Evolutionary conservation across 2,797 vertebrate species (phyloP).

Genomic region (Paramormyrops hopkinsi): DNA sequence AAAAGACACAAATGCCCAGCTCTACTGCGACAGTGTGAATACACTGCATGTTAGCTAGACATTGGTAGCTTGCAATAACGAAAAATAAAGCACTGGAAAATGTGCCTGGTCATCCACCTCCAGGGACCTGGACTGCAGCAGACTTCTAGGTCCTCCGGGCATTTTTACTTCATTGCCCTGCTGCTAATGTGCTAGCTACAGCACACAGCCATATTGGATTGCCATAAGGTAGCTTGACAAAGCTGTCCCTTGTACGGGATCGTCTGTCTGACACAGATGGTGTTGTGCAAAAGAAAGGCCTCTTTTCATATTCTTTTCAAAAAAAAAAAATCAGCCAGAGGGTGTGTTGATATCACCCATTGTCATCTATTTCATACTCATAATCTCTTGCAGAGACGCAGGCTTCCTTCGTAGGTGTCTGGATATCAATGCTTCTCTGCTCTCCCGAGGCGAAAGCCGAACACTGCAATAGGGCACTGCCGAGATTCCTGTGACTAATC

Average conservation of each 20-base stretch:
- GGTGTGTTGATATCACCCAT: background rate
- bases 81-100: background rate
- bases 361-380: background rate
- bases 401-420: background rate
- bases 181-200: background rate
- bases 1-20: background rate
- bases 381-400: background rate
- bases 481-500: background rate
- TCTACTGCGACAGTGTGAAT: background rate
- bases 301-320: background rate
- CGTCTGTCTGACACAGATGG: conserved; percentile 2
- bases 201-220: background rate
- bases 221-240: background rate
- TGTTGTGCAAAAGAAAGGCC: background rate
- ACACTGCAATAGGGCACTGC: too few relatives aligned
- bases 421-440: background rate
- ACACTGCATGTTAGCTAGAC: background rate
- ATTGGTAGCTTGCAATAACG: background rate
- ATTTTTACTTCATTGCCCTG: background rate
- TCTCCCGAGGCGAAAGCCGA: background rate
- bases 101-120: background rate
- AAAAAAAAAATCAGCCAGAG: background rate
- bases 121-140: background rate
- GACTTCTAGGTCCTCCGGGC: background rate
- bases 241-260: background rate